These are phyloP conservation scores for Anomalospiza imberbis DNA, from an alignment of 2,797 vertebrate genomes.

Conservation along the genomic window DNA sequence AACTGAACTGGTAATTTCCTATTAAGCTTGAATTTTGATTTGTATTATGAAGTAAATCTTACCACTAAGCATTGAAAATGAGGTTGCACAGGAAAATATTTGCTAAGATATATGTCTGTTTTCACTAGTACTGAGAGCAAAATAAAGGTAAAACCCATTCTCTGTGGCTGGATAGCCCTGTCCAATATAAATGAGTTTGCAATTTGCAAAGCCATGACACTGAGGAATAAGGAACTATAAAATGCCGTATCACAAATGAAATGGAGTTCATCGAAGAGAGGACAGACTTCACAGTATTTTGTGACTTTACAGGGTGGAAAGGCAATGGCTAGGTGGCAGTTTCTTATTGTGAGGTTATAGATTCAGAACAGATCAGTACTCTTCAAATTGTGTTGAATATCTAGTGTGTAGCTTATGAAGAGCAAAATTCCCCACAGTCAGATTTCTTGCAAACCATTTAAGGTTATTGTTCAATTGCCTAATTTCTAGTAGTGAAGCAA, in stretches of 20 bases:
- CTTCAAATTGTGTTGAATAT: not conserved
- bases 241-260: not conserved
- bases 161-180: not conserved
- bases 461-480: not conserved
- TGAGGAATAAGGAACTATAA: not conserved
- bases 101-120: not conserved
- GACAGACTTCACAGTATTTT: not conserved
- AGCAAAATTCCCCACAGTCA: not conserved
- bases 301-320: not conserved
- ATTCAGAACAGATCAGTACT: not conserved
- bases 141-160: not conserved
- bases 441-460: not conserved
- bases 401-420: not conserved
- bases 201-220: not conserved
- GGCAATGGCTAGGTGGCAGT: not conserved
- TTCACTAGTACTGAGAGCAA: not conserved
- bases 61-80: not conserved
- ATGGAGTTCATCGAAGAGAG: not conserved
- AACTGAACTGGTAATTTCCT: not conserved
- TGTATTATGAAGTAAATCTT: not conserved
- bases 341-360: not conserved
- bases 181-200: not conserved
- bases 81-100: not conserved
- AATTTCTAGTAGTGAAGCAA: not conserved
- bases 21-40: not conserved